phyloP scores from a whole-genome alignment of 2,797 vertebrate genomes.

The Fundulus diaphanus region DNA sequence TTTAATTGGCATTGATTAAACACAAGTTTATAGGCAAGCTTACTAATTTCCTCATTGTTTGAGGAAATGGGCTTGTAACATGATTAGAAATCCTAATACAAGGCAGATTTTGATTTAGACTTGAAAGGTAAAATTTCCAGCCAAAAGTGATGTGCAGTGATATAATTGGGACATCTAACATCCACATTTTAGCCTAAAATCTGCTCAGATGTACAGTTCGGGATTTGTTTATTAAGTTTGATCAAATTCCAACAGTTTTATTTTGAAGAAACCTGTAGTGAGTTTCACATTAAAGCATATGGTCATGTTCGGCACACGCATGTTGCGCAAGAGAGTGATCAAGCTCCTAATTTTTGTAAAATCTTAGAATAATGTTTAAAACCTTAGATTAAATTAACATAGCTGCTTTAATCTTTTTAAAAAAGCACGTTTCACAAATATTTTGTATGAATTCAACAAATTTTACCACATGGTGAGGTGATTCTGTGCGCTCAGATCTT shows the following conservation, averaged over 20 bases:
- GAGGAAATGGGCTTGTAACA: background rate
- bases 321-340: conserved; percentile 5
- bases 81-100: background rate
- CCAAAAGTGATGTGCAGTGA: background rate
- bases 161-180: background rate
- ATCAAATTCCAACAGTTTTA: background rate
- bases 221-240: background rate
- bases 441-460: background rate
- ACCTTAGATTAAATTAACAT: background rate
- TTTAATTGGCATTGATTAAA: background rate
- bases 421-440: no score
- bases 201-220: background rate
- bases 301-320: conserved; percentile 21
- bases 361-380: background rate
- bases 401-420: background rate
- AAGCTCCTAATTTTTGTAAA: conserved; percentile 7
- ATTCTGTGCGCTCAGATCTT: conserved; percentile 19
- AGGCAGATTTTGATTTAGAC: background rate
- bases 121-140: background rate
- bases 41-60: background rate
- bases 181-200: background rate
- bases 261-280: background rate
- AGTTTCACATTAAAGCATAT: background rate
- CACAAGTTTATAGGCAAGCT: background rate
- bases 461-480: background rate